Evolutionary conservation across 2,888 invertebrate genomes (phyloP), one percentile per base, ranked within the genome.

Genomic region (Melanostoma mellinum): DNA sequence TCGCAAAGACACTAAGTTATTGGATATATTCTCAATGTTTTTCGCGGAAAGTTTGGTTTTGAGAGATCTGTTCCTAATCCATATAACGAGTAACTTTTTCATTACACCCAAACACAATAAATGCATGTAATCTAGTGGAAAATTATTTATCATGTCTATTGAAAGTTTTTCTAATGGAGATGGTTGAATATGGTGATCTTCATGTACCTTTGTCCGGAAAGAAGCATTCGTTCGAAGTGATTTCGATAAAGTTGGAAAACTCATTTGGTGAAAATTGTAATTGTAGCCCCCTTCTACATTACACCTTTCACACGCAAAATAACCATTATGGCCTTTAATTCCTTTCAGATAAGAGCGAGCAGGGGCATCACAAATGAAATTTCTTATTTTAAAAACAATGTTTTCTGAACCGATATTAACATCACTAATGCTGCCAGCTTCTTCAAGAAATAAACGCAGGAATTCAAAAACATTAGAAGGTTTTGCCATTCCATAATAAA

Each of bases 61-160:
- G 0, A 46, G 3, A 10, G 6, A 32, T 50, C 40, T 35, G n/a
- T 48, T 56, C 40, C 50, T 50, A 4, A 60, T 71, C 60, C 60
- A 60, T n/a, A 36, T 10, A 10, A n/a, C 4, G 20, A 68, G 30
- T 4, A 68, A 9, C 46, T 71, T 40, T 32, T 71, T 69, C n/a
- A 35, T 69, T 6, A 58, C 8, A n/a, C 56, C 48, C 33, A 69
- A 10, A 30, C 69, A 69, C 4, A 69, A 8, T 38, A 69, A 33
- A 5, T 69, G 58, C 69, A 46, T 69, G 38, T 69, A 69, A 35
- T 69, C 55, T 9, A 69, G 10, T 36, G 56, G 46, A 10, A 20
- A 4, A 46, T 4, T 46, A 10, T 3, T 6, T 10, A 48, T 48
- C 20, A 6, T 30, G 20, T 48, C 4, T 6, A 48, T 10, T n/a